Evolutionary conservation across 2,113 vertebrate genomes (phyloP), one percentile per base, ranked within the genome.

Genomic region (Ailuropoda melanoleuca): DNA sequence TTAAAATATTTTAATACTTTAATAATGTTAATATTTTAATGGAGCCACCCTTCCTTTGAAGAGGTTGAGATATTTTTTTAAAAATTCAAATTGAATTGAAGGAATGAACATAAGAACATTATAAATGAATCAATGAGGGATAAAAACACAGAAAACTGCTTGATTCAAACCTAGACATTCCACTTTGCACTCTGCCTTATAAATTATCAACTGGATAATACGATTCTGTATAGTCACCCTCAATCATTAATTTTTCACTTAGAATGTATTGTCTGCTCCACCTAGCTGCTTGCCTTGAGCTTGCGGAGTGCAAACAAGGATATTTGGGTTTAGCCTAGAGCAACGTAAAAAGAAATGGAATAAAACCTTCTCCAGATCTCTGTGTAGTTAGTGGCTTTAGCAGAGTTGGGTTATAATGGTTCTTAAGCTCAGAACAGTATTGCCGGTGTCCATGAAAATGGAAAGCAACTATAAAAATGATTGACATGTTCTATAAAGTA

Each of bases 361-460:
- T 97, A 66, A 96, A 94, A 78, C 88, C 91, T 92, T 96, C 86
- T 9, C 0, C 2, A 12, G 60, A 68, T 78, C 24, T 96, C 96
- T 87, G 1, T 15, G 75, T 43, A 88, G 84, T 90, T 90, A 82
- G 93, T 98, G 95, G 95, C 97, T 97, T 97, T 62, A 98, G 74
- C 18, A 18, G n/a, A 95, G 53, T 31, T 60, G 89, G 43, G 53
- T 82, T 95, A 82, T 96, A 90, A 97, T 85, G 92, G 96, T 80
- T 92, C 83, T 72, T 56, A 93, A 92, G 93, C 70, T 84, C 39
- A 88, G 96, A 89, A 83, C 81, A 55, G 62, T 37, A 91, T 75
- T 85, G 94, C 93, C 72, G n/a, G 48, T 85, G 84, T 92, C 98
- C 60, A 75, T 43, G 78, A 97, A 98, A 98, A 98, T 96, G 62